phyloP scores from a whole-genome alignment of 2,797 vertebrate genomes.

The Aeoliscus strigatus region DNA sequence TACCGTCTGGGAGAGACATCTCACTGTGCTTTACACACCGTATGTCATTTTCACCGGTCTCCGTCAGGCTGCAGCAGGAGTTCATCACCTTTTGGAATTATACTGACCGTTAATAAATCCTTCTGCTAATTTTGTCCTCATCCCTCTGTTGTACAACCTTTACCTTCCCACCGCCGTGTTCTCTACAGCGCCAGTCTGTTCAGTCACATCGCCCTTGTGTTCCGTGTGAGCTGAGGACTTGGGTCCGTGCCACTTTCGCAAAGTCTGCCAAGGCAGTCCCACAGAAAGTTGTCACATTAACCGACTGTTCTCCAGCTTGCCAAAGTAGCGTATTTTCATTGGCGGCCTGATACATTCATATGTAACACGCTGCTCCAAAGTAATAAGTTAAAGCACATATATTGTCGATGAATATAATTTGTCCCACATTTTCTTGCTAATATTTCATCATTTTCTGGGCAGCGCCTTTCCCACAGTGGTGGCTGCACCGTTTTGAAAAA shows the following conservation, averaged over 20 bases:
- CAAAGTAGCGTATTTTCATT: slow-evolving; percentile 68
- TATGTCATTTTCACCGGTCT: slow-evolving; percentile 11
- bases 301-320: slow-evolving; percentile 57
- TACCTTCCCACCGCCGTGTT: slow-evolving; percentile 25
- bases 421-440: no score
- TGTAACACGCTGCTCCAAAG: slow-evolving; percentile 49
- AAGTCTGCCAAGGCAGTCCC: slow-evolving; percentile 62
- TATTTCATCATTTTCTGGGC: no score
- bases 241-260: slow-evolving; percentile 57
- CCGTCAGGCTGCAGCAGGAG: slow-evolving; percentile 12
- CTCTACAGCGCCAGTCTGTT: slow-evolving; percentile 40
- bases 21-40: slow-evolving; percentile 3
- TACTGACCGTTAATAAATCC: slow-evolving; percentile 43
- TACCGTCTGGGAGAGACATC: slow-evolving; percentile 1
- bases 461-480: slow-evolving; percentile 44
- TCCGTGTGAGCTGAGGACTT: slow-evolving; percentile 47
- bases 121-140: slow-evolving; percentile 39
- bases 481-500: slow-evolving; percentile 24
- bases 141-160: slow-evolving; percentile 32
- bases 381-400: slow-evolving; percentile 32
- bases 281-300: slow-evolving; percentile 70
- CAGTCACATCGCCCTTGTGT: slow-evolving; percentile 27
- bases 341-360: slow-evolving; percentile 52
- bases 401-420: slow-evolving; percentile 58
- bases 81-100: slow-evolving; percentile 20